A percentile compares a stretch with the other conserved stretches of the same genome.
phyloP scores from a whole-genome alignment of 2,113 vertebrate species.

The Carollia perspicillata region DNA sequence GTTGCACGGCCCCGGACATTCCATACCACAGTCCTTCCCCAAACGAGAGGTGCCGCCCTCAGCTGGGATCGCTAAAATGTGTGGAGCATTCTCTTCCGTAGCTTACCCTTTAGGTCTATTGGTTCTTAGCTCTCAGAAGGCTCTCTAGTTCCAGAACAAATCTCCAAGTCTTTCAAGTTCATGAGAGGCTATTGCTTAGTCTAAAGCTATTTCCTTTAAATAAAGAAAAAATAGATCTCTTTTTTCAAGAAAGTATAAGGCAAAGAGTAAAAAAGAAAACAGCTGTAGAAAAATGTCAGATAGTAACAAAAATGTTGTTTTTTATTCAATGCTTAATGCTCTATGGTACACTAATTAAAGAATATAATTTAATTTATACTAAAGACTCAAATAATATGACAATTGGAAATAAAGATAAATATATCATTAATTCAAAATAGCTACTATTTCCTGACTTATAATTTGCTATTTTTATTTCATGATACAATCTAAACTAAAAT shows the following conservation, averaged over 20 bases:
- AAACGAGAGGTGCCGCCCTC: background rate
- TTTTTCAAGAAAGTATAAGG: conserved; percentile 41
- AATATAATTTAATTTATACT: conserved; percentile 45
- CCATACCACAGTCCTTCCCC: background rate
- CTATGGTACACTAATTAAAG: background rate
- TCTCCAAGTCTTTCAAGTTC: background rate
- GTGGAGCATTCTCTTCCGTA: background rate
- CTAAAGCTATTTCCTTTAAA: conserved; percentile 31
- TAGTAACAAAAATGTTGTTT: conserved; percentile 29
- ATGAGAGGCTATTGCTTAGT: background rate
- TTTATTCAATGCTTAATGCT: conserved; percentile 49
- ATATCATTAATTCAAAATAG: background rate
- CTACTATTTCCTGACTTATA: background rate
- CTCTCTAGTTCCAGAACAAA: background rate
- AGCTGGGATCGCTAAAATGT: background rate
- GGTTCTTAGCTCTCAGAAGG: background rate
- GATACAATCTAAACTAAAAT: background rate
- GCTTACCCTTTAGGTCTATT: background rate
- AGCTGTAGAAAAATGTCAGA: conserved; percentile 33
- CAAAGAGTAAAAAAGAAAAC: conserved; percentile 48
- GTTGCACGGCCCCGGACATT: background rate
- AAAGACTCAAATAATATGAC: conserved; percentile 27
- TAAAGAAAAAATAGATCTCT: conserved; percentile 29
- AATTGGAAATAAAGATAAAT: conserved; percentile 39
- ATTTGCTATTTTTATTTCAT: conserved; percentile 25